Evolutionary conservation across 2,888 invertebrate species (phyloP), one percentile per base, ranked within the genome.

Genomic region (Aproaerema taeniolella): DNA sequence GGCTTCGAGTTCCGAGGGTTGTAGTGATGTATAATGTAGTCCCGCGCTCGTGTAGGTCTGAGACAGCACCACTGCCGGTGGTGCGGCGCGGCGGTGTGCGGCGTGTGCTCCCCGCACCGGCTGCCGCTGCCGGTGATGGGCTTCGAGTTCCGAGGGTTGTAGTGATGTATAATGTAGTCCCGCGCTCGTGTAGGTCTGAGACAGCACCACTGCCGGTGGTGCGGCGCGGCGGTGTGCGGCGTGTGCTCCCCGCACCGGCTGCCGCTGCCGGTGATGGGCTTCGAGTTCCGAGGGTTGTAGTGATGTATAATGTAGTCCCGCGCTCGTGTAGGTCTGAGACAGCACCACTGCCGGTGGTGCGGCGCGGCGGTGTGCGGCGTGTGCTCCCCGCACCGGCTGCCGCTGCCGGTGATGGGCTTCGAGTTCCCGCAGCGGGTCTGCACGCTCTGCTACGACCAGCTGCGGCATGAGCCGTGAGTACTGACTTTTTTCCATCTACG

Each of bases 351-450:
- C 67, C 91, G 96, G 38, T 91, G 94, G 78, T 99, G 99, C 82
- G 99, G 99, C 31, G 93, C 94, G 71, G 99, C 99, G 9, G 92
- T 97, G 38, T 99, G 99, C 81, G 96, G 95, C 66, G 89, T 91
- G 52, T 99, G 99, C 76, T 96, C 97, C 10, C 91, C 92, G 40
- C 93, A 94, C 72, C 91, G 95, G 47, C 91, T 97, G 55, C 93
- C 95, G 42, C 94, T 98, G 70, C 99, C 99, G 1, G 89, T 93
- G 37, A 96, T 99, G 95, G 99, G 99, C 33, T 99, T 97, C 83
- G 99, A 99, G 86, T 97, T 97, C 83, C 95, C 96, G 69, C 97
- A 99, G 50, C 90, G 99, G 45, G 95, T 99, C 39, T 99, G 99
- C 85, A 94, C 96, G 69, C 92, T 91, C 25, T 99, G 99, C 83